These are phyloP conservation scores for Ormia ochracea DNA, from an alignment of 2,888 invertebrate species.

Conservation along the genomic window DNA sequence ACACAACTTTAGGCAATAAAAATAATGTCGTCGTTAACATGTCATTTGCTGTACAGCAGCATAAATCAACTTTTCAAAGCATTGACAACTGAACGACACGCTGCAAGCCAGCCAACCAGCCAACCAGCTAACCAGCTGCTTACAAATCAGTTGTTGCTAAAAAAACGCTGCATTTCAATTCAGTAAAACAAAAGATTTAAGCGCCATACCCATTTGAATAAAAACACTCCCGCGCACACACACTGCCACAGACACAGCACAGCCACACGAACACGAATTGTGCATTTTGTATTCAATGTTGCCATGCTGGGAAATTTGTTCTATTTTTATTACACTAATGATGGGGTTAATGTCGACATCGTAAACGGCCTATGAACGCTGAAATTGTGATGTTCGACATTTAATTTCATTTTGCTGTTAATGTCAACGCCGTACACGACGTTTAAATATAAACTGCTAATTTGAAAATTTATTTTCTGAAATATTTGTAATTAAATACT, in stretches of 20 bases:
- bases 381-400: too few relatives aligned
- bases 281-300: neutral
- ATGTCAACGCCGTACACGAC: too few relatives aligned
- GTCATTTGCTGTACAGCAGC: neutral
- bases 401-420: too few relatives aligned
- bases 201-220: constrained; percentile 66
- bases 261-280: neutral
- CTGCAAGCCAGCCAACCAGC: neutral
- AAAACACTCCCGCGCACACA: neutral
- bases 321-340: too few relatives aligned
- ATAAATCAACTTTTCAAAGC: constrained; percentile 4
- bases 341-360: too few relatives aligned
- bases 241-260: too few relatives aligned
- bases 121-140: neutral
- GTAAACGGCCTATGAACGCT: too few relatives aligned
- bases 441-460: too few relatives aligned
- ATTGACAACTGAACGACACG: neutral
- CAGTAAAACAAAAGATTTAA: constrained; percentile 69
- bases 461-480: too few relatives aligned
- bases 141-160: neutral
- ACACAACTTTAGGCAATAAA: too few relatives aligned
- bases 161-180: neutral
- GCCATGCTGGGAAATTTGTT: neutral
- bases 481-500: too few relatives aligned
- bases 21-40: too few relatives aligned